phyloP scores from a whole-genome alignment of 2,888 invertebrate genomes.

The Gymnocheta viridis region DNA sequence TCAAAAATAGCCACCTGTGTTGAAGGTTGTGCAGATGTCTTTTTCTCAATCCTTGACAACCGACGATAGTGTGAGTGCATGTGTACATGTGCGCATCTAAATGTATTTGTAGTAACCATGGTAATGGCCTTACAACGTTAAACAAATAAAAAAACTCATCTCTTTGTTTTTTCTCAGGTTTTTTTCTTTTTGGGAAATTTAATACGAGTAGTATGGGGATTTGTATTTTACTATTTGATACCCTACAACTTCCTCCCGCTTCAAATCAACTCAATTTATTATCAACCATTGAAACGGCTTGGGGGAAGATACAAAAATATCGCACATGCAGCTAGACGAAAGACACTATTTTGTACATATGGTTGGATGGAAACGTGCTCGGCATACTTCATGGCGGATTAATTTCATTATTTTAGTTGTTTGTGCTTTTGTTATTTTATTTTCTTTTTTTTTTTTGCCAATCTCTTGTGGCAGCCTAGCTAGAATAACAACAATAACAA shows the following conservation, averaged over 20 bases:
- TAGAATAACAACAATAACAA: slow-evolving; percentile 12
- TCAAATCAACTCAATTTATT: slow-evolving; percentile 51
- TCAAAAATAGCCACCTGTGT: no score
- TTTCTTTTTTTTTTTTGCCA: slow-evolving; percentile 18
- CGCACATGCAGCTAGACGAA: slow-evolving; percentile 46
- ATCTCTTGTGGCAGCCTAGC: slow-evolving; percentile 39
- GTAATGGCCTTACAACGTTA: slow-evolving; percentile 51
- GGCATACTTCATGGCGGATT: slow-evolving; percentile 77
- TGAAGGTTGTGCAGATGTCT: no score
- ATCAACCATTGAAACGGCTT: slow-evolving; percentile 24
- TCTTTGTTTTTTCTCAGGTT: neutral
- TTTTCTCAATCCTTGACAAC: slow-evolving; percentile 9
- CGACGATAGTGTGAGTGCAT: neutral
- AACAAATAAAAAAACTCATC: slow-evolving; percentile 53
- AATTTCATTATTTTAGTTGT: slow-evolving; percentile 75
- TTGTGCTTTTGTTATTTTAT: slow-evolving; percentile 1
- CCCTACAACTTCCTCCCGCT: slow-evolving; percentile 59
- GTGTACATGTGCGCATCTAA: slow-evolving; percentile 32
- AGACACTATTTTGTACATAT: slow-evolving; percentile 73
- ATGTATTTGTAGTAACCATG: slow-evolving; percentile 56
- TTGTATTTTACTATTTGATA: slow-evolving; percentile 30
- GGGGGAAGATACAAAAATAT: slow-evolving; percentile 1
- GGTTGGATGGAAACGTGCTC: slow-evolving; percentile 76
- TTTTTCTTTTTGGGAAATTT: slow-evolving; percentile 21
- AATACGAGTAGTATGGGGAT: slow-evolving; percentile 23